Percentiles rank a stretch among this genome's conserved stretches.
Evolutionary conservation across 2,113 vertebrate genomes (phyloP).

Genomic region (Sinosuthora webbiana): DNA sequence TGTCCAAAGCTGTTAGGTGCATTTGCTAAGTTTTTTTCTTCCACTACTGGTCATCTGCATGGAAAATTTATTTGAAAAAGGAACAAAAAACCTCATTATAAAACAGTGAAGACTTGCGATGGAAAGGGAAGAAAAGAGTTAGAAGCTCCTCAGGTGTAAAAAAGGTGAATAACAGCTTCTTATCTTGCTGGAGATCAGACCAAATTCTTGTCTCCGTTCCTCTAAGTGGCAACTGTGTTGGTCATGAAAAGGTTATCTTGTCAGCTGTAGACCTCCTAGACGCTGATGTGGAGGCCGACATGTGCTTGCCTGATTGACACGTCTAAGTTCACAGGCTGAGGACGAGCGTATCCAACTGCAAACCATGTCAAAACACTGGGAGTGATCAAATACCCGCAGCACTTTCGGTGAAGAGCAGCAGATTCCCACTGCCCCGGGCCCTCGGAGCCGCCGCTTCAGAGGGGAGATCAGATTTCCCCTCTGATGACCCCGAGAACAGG

Average conservation of each 20-base stretch:
- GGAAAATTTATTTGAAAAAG: neutral
- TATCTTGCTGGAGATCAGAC: conserved; percentile 25
- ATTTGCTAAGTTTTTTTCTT: neutral
- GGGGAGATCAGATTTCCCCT: conserved; percentile 10
- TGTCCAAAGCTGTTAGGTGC: neutral
- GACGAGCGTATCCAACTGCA: neutral
- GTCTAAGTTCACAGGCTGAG: conserved; percentile 6
- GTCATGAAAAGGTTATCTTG: conserved; percentile 40
- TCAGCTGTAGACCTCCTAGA: conserved; percentile 30
- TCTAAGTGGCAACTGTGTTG: conserved; percentile 1
- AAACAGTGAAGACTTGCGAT: neutral
- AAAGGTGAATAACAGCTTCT: neutral
- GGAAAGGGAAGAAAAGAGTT: neutral
- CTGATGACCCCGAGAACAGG: neutral
- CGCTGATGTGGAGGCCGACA: neutral
- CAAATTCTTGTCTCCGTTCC: conserved; percentile 4
- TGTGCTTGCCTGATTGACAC: neutral
- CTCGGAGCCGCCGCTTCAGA: neutral
- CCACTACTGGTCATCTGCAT: neutral
- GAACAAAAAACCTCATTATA: neutral
- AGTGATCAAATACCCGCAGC: conserved; percentile 22
- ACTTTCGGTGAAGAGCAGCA: neutral
- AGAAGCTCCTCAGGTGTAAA: conserved; percentile 2
- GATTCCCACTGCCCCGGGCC: neutral
- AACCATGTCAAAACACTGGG: neutral